Conservation (phyloP, 2,888 invertebrate genomes). For the Hoplodrina blanda region DNA sequence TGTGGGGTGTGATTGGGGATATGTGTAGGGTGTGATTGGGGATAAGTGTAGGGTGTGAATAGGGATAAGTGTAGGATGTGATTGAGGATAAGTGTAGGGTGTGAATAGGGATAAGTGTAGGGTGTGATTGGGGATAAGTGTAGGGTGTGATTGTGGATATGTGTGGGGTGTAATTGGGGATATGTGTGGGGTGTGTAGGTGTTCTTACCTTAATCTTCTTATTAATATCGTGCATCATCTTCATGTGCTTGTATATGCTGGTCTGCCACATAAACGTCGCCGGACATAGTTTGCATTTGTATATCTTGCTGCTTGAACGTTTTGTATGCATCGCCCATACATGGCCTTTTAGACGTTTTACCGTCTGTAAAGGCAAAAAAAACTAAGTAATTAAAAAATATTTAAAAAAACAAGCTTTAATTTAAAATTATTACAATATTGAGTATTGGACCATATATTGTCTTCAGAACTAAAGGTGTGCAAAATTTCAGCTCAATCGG, state of each 20-base stretch:
- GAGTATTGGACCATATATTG: too few species aligned
- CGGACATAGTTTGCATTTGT: conserved; percentile 82
- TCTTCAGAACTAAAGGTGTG: too few species aligned
- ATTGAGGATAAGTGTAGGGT: not conserved
- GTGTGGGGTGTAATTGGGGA: not conserved
- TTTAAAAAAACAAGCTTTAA: too few species aligned
- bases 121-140: not conserved
- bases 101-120: not conserved
- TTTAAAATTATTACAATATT: too few species aligned
- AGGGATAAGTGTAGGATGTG: not conserved
- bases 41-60: not conserved
- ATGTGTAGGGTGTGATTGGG: too few species aligned
- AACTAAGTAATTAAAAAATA: too few species aligned
- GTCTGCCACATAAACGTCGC: conserved; percentile 88
- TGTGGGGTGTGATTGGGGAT: too few species aligned
- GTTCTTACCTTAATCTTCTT: conserved; percentile 76
- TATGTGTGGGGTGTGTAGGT: not conserved
- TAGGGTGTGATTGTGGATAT: too few species aligned
- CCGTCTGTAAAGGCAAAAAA: conserved; percentile 75
- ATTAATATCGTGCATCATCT: conserved; percentile 83
- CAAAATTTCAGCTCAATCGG: too few species aligned
- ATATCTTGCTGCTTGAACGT: conserved; percentile 76
- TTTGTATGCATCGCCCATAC: conserved; percentile 88
- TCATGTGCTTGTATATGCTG: conserved; percentile 85
- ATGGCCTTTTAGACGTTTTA: conserved; percentile 84